Evolutionary conservation across 2,888 invertebrate genomes (phyloP).

Genomic region (Chironomus tentans): DNA sequence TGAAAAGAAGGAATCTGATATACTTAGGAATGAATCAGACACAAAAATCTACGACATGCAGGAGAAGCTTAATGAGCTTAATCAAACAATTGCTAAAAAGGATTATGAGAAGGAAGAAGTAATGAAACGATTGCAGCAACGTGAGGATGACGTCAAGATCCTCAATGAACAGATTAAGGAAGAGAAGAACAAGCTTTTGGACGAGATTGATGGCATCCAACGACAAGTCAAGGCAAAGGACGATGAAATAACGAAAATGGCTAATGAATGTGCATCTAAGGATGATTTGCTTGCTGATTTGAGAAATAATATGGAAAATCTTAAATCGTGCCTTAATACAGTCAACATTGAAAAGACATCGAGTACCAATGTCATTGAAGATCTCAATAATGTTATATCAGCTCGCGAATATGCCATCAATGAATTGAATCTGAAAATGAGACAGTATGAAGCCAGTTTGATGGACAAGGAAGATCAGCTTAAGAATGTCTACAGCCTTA

Average conservation of each 20-base stretch:
- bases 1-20: constrained; percentile 7
- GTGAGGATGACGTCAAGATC: neutral
- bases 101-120: neutral
- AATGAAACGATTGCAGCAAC: neutral
- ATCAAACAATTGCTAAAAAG: neutral
- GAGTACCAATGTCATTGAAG: neutral
- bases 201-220: constrained; percentile 32
- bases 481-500: constrained; percentile 42
- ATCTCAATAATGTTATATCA: neutral
- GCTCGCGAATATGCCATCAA: neutral
- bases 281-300: constrained; percentile 8
- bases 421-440: neutral
- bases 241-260: neutral
- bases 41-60: neutral
- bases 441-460: no score
- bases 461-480: constrained; percentile 40
- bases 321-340: constrained; percentile 13
- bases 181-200: constrained; percentile 43
- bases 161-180: constrained; percentile 29
- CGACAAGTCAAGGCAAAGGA: neutral
- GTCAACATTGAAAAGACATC: neutral
- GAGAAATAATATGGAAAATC: constrained; percentile 10
- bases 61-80: constrained; percentile 16
- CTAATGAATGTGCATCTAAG: neutral
- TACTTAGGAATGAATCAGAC: neutral